Conservation (phyloP, 2,113 vertebrate genomes). For the Xyliphius kryptos region DNA sequence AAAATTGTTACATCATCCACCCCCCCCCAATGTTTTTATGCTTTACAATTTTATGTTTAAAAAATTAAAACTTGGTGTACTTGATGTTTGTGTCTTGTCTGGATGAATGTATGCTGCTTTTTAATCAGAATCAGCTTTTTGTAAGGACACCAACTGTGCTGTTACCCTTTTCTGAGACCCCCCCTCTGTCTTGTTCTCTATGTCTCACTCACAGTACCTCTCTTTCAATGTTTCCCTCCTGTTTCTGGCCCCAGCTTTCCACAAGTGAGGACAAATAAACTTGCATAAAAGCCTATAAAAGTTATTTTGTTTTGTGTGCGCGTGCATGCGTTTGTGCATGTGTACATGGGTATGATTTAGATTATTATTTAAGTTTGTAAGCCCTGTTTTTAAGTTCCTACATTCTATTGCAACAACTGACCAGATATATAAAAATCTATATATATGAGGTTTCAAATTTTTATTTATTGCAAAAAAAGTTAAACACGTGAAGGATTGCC, state of each 20-base stretch:
- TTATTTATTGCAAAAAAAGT: too few species aligned
- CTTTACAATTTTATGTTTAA: too few species aligned
- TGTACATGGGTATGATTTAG: too few species aligned
- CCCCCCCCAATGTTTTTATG: too few species aligned
- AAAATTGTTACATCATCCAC: too few species aligned
- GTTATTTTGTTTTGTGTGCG: constrained; percentile 34
- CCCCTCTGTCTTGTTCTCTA: not conserved
- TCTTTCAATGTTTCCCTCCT: not conserved
- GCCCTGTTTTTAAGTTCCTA: too few species aligned
- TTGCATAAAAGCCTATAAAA: constrained; percentile 29
- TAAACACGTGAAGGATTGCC: too few species aligned
- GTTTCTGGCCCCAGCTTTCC: constrained; percentile 24
- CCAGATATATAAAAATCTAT: too few species aligned
- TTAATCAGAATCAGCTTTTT: constrained; percentile 57
- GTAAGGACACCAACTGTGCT: constrained; percentile 34
- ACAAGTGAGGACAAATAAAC: constrained; percentile 38
- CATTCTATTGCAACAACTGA: too few species aligned
- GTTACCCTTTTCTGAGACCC: constrained; percentile 10
- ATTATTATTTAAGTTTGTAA: too few species aligned
- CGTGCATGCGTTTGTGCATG: not conserved
- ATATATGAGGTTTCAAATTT: too few species aligned
- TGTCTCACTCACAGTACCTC: constrained; percentile 3
- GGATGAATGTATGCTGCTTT: constrained; percentile 5
- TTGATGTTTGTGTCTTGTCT: constrained; percentile 10
- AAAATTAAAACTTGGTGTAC: too few species aligned